Evolutionary conservation across 2,888 invertebrate genomes (phyloP).

Genomic region (Scaptomyza flava): DNA sequence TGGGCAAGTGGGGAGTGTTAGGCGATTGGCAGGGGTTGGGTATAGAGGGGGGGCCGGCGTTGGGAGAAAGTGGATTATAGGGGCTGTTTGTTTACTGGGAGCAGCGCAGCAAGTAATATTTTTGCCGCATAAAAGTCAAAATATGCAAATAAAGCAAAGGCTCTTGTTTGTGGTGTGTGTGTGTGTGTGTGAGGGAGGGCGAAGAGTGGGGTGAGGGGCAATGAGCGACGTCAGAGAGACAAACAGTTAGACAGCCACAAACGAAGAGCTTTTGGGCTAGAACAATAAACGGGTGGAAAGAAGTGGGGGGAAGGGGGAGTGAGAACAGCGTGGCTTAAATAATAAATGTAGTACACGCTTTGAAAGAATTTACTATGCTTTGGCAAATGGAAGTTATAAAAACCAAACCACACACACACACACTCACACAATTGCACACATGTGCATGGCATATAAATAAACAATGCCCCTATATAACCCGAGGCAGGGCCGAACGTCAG

Average conservation of each 20-base stretch:
- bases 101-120: constrained; percentile 75
- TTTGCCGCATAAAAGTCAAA: constrained; percentile 77
- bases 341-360: constrained; percentile 77
- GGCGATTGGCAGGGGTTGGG: not conserved
- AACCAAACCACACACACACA: constrained; percentile 52
- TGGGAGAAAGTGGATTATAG: not conserved
- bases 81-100: constrained; percentile 66
- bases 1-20: not conserved
- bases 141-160: constrained; percentile 74
- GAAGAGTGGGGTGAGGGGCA: too few species aligned
- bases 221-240: constrained; percentile 40
- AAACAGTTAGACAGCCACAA: constrained; percentile 15
- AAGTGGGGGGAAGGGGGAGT: not conserved
- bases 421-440: constrained; percentile 20
- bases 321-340: constrained; percentile 68
- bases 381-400: constrained; percentile 76
- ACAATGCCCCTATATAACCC: constrained; percentile 69
- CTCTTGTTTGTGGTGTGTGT: constrained; percentile 4
- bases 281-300: constrained; percentile 39
- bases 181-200: too few species aligned
- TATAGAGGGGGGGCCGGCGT: too few species aligned
- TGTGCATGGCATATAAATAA: constrained; percentile 67
- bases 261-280: constrained; percentile 31
- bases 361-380: constrained; percentile 77
- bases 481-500: constrained; percentile 16